Percentiles rank a stretch among this genome's conserved stretches.
Evolutionary conservation across 2,888 invertebrate species (phyloP).

Genomic region (Neoaliturus tenellus): DNA sequence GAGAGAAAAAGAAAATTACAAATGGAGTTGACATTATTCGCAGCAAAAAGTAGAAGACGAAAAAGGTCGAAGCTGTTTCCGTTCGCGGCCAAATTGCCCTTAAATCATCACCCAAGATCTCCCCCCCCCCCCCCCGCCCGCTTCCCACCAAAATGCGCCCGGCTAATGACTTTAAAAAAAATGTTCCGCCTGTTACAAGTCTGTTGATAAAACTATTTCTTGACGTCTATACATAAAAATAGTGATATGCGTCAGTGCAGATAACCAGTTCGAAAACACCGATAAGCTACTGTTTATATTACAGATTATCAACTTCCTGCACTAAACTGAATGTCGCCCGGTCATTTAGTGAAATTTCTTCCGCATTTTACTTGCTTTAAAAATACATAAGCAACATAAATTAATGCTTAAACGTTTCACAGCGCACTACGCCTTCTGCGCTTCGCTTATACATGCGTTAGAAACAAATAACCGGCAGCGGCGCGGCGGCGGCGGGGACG

Average conservation of each 20-base stretch:
- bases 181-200: neutral
- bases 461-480: neutral
- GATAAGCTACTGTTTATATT: no score
- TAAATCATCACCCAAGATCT: constrained; percentile 39
- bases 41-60: neutral
- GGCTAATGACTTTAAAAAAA: constrained; percentile 21
- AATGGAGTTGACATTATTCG: neutral
- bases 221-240: no score
- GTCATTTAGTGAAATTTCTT: no score
- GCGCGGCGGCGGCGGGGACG: neutral
- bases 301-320: no score
- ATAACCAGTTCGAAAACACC: no score
- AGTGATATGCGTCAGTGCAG: no score
- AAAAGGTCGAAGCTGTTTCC: constrained; percentile 37
- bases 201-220: no score
- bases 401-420: no score
- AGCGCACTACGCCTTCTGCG: no score
- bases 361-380: no score
- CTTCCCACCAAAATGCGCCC: neutral
- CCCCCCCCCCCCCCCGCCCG: neutral
- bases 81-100: constrained; percentile 41
- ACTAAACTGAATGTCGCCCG: no score
- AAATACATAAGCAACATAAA: no score
- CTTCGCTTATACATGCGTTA: neutral
- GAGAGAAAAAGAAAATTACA: neutral